These are phyloP conservation scores for Drosophila maculinotata DNA, from an alignment of 2,888 invertebrate species.

Conservation along the genomic window DNA sequence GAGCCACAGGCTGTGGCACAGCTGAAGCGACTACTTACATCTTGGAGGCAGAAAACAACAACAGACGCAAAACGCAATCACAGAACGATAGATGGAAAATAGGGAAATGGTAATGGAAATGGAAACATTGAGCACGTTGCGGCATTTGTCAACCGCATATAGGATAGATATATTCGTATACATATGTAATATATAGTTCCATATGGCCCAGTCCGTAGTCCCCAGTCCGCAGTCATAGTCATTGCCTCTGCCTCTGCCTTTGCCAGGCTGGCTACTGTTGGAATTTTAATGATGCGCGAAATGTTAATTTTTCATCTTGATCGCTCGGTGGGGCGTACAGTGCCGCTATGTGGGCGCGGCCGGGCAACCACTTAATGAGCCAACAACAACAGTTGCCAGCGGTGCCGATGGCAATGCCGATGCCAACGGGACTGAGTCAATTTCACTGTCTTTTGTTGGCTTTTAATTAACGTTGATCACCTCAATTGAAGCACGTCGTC, in stretches of 20 bases:
- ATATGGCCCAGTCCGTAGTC: no score
- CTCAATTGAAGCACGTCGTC: slow-evolving; percentile 83
- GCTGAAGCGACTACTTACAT: slow-evolving; percentile 62
- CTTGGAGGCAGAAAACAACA: slow-evolving; percentile 3
- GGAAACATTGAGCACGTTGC: slow-evolving; percentile 80
- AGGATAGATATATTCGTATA: background rate
- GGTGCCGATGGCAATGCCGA: slow-evolving; percentile 3
- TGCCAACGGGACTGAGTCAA: slow-evolving; percentile 32
- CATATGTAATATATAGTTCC: slow-evolving; percentile 40
- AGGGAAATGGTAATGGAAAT: slow-evolving; percentile 56
- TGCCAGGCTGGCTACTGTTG: no score
- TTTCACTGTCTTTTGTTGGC: slow-evolving; percentile 67
- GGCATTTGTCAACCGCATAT: slow-evolving; percentile 73
- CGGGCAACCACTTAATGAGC: slow-evolving; percentile 58
- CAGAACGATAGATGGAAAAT: slow-evolving; percentile 45
- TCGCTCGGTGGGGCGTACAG: slow-evolving; percentile 36
- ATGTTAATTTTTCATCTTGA: slow-evolving; percentile 80
- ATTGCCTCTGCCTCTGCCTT: no score
- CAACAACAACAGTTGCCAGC: slow-evolving; percentile 22
- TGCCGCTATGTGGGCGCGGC: slow-evolving; percentile 39
- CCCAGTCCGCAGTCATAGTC: slow-evolving; percentile 14
- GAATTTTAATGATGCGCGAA: slow-evolving; percentile 80
- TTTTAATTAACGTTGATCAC: slow-evolving; percentile 84
- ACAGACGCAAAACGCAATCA: slow-evolving; percentile 32
- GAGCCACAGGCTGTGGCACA: slow-evolving; percentile 69